Evolutionary conservation across 1,140 invertebrate genomes (phyloP).

Genomic region (Drosophila azteca): DNA sequence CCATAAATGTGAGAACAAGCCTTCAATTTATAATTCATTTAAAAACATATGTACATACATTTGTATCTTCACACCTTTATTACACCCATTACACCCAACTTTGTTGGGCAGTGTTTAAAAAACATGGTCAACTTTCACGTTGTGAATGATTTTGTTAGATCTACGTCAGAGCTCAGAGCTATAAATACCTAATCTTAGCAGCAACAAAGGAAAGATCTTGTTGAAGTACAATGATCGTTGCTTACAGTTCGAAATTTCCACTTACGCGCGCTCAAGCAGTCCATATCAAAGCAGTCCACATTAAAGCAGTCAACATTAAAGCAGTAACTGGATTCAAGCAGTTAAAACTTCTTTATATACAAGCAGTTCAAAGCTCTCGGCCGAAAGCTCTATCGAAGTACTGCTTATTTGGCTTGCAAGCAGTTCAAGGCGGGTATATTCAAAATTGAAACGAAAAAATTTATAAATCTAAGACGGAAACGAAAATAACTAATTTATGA

Average conservation of each 20-base stretch:
- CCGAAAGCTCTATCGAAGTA: neutral
- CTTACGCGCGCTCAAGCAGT: conserved; percentile 8
- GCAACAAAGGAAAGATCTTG: neutral
- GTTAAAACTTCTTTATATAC: neutral
- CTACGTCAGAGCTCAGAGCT: conserved; percentile 14
- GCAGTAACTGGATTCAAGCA: neutral
- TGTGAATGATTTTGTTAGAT: conserved; percentile 10
- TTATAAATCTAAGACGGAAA: too few species aligned
- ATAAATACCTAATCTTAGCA: conserved; percentile 4
- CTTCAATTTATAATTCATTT: neutral
- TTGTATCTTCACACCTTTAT: neutral
- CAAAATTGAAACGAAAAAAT: neutral
- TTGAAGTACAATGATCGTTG: neutral
- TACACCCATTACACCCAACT: neutral
- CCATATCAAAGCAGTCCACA: neutral
- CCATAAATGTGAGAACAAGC: neutral
- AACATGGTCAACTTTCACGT: neutral
- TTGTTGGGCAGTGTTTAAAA: neutral
- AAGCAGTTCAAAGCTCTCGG: neutral
- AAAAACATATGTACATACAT: neutral
- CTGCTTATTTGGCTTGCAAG: neutral
- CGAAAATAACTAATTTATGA: too few species aligned
- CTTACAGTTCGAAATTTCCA: neutral
- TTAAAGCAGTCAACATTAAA: too few species aligned
- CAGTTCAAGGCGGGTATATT: conserved; percentile 8